Percentiles rank a stretch among this genome's conserved stretches.
Conservation (phyloP, 2,888 invertebrate genomes). For the Conops quadrifasciatus region DNA sequence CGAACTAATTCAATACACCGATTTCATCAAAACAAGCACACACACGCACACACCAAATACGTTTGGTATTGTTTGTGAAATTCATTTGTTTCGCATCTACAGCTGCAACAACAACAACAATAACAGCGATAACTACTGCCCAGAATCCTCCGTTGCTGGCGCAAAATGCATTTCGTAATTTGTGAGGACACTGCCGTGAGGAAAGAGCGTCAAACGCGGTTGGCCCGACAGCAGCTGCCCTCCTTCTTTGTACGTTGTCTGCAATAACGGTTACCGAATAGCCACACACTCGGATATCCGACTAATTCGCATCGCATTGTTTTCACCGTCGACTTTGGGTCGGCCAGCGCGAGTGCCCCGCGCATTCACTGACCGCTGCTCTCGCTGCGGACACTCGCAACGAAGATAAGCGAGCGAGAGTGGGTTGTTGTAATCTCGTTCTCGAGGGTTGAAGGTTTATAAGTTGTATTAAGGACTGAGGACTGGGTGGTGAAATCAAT, state of each 20-base stretch:
- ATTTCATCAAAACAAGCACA: constrained; percentile 11
- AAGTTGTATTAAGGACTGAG: constrained; percentile 10
- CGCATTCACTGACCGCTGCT: neutral
- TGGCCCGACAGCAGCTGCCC: neutral
- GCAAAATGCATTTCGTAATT: constrained; percentile 16
- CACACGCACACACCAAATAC: constrained; percentile 5
- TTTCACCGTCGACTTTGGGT: constrained; percentile 12
- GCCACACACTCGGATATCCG: constrained; percentile 37
- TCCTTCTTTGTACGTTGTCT: neutral
- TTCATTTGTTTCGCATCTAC: constrained; percentile 38
- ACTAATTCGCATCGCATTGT: constrained; percentile 37
- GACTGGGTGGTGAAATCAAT: neutral
- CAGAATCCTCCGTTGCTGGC: constrained; percentile 4
- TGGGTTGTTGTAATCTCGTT: constrained; percentile 11
- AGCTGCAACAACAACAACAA: neutral
- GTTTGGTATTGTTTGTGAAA: constrained; percentile 39
- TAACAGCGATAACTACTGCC: neutral
- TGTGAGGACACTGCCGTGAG: neutral
- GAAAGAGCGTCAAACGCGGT: no score
- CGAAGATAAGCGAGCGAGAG: neutral
- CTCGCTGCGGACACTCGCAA: neutral
- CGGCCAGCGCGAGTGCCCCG: neutral
- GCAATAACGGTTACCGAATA: constrained; percentile 32
- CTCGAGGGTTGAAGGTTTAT: constrained; percentile 5
- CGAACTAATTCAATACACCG: constrained; percentile 33